A percentile compares a stretch with the other conserved stretches of the same genome.
Evolutionary conservation across 2,113 vertebrate species (phyloP).

Genomic region (Cromileptes altivelis): DNA sequence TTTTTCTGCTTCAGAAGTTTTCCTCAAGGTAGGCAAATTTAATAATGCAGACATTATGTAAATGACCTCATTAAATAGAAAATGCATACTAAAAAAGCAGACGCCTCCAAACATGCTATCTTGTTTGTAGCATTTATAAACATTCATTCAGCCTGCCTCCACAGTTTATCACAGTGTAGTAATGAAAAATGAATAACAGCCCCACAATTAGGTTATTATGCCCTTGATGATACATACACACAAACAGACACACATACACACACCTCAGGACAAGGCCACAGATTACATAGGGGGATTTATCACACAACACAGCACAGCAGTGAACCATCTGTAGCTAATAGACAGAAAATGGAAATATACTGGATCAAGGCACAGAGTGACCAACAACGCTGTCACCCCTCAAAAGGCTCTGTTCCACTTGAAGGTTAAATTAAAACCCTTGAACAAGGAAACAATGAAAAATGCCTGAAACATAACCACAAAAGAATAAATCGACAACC

Average conservation of each 20-base stretch:
- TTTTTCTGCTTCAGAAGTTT: constrained; percentile 84
- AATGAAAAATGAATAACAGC: constrained; percentile 76
- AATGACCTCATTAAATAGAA: constrained; percentile 91
- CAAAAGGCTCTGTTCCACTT: not conserved
- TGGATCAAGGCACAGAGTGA: not conserved
- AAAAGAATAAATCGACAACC: not conserved
- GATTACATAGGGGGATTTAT: not conserved
- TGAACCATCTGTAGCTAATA: not conserved
- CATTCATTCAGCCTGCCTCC: constrained; percentile 66
- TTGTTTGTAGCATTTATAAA: constrained; percentile 87
- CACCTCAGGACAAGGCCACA: constrained; percentile 8
- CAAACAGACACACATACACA: constrained; percentile 4
- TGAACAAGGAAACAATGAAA: not conserved
- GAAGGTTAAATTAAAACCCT: not conserved
- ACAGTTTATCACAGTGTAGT: constrained; percentile 88
- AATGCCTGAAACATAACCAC: not conserved
- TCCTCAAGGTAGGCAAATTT: constrained; percentile 89
- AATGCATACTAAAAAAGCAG: constrained; percentile 84
- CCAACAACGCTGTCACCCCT: not conserved
- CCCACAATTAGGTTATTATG: constrained; percentile 65
- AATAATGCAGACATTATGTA: constrained; percentile 93
- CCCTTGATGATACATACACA: constrained; percentile 48
- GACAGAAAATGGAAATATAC: constrained; percentile 1
- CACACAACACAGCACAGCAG: not conserved
- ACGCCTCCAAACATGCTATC: constrained; percentile 86